A percentile compares a stretch with the other conserved stretches of the same genome.
Conservation (phyloP, 64 coral and sea anemone genomes). For the Porites australiensis region DNA sequence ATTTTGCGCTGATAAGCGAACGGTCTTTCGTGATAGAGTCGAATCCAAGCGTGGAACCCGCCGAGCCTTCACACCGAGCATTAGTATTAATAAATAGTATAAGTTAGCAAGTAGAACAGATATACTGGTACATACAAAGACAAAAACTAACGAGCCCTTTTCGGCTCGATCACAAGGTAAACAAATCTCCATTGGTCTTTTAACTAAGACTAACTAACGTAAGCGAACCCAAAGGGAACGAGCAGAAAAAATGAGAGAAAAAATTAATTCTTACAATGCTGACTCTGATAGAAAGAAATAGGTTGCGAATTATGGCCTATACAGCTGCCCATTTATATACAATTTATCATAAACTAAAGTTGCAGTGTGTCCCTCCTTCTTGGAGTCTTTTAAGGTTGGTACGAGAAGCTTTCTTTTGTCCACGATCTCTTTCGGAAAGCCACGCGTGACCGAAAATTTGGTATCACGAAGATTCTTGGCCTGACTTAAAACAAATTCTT, state of each 20-base stretch:
- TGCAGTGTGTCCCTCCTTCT: neutral
- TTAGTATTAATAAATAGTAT: neutral
- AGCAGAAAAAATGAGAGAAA: too few relatives aligned
- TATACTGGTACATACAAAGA: neutral
- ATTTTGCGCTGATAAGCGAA: neutral
- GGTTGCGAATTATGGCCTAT: neutral
- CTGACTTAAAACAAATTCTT: too few relatives aligned
- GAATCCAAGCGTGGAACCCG: neutral
- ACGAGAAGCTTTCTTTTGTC: neutral
- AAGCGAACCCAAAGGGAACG: neutral
- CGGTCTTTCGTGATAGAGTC: neutral
- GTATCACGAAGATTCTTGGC: neutral
- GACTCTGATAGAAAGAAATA: neutral
- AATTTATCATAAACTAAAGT: conserved; percentile 2
- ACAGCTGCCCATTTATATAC: neutral
- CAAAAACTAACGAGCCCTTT: neutral
- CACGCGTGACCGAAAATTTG: neutral
- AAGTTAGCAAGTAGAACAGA: neutral
- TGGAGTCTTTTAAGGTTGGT: neutral
- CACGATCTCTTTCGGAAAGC: too few relatives aligned
- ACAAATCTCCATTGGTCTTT: neutral
- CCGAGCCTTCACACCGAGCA: neutral
- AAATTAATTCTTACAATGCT: too few relatives aligned
- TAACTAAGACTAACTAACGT: neutral
- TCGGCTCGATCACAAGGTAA: neutral